Evolutionary conservation across 2,797 vertebrate genomes (phyloP).

Genomic region (Rachycentron canadum): DNA sequence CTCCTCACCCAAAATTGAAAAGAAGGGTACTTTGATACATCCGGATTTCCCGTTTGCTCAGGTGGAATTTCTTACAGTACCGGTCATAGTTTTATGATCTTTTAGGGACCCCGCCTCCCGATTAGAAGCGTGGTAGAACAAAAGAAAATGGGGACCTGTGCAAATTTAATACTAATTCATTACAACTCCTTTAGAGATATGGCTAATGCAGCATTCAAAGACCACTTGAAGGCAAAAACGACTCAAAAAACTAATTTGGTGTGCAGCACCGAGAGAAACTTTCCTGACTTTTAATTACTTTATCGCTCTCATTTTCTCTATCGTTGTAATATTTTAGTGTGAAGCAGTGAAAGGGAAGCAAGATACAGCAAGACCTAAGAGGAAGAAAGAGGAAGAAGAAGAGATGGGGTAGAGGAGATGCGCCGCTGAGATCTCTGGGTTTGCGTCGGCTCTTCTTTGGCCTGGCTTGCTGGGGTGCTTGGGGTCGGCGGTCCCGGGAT

Average conservation of each 20-base stretch:
- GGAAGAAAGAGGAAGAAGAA: constrained; percentile 2
- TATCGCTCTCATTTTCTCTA: constrained; percentile 62
- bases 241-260: constrained; percentile 61
- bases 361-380: constrained; percentile 26
- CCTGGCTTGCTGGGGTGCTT: constrained; percentile 60
- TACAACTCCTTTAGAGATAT: constrained; percentile 62
- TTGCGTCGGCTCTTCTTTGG: constrained; percentile 29
- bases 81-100: constrained; percentile 21
- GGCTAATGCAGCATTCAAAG: constrained; percentile 62
- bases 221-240: constrained; percentile 62
- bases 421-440: constrained; percentile 28
- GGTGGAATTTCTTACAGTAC: constrained; percentile 2
- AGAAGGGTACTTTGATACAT: neutral
- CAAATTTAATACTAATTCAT: constrained; percentile 64
- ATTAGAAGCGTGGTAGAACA: constrained; percentile 32
- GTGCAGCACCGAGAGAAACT: constrained; percentile 51
- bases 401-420: neutral
- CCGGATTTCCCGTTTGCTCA: neutral
- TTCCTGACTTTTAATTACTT: constrained; percentile 76
- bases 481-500: constrained; percentile 43
- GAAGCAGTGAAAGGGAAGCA: constrained; percentile 26
- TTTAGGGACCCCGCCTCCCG: neutral
- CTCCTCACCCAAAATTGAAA: neutral
- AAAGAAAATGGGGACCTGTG: constrained; percentile 44
- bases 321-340: constrained; percentile 44